A percentile compares a stretch with the other conserved stretches of the same genome.
Conservation (phyloP, 1,140 invertebrate species). For the Caenorhabditis latens region DNA sequence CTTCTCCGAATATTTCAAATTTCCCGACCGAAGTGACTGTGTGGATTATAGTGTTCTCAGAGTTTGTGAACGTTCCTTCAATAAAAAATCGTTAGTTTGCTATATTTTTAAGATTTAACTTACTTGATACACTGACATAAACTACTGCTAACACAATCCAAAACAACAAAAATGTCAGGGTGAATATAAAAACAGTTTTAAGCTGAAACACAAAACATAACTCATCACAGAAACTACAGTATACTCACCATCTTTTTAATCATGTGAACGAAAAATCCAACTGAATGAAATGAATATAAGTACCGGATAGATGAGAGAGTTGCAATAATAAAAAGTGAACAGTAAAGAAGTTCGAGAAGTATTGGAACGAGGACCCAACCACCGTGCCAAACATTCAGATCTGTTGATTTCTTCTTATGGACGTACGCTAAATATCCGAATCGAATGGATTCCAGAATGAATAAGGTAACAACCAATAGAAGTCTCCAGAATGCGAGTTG, state of each 20-base stretch:
- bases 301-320: neutral
- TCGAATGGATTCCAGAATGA: neutral
- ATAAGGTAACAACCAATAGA: neutral
- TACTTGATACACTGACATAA: constrained; percentile 16
- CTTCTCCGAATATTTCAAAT: constrained; percentile 36
- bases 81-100: neutral
- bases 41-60: neutral
- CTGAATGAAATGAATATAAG: neutral
- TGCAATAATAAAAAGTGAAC: neutral
- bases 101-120: neutral
- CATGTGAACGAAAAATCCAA: constrained; percentile 14
- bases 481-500: neutral
- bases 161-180: neutral
- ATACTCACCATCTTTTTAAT: constrained; percentile 8
- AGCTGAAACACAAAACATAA: neutral
- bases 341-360: neutral
- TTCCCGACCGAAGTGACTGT: neutral
- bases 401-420: neutral
- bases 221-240: neutral
- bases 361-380: neutral
- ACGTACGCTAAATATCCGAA: neutral
- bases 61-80: neutral
- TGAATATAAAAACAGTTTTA: neutral
- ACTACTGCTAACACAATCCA: constrained; percentile 14
- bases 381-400: neutral